phyloP scores from a whole-genome alignment of 2,797 vertebrate genomes.

The Ceryle rudis region DNA sequence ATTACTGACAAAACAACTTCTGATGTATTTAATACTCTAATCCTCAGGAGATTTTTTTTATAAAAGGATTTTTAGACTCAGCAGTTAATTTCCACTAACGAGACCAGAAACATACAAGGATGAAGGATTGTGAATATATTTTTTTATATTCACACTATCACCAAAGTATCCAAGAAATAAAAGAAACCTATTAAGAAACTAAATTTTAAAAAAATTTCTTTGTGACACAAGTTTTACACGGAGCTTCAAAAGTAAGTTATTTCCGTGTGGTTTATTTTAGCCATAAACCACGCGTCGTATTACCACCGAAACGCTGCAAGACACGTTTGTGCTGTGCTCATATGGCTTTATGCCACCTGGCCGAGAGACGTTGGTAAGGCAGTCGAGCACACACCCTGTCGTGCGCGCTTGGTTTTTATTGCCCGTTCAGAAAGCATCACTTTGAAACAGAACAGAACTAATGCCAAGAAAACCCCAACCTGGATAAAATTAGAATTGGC shows the following conservation, averaged over 20 bases:
- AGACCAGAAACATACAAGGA: background rate
- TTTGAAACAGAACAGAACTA: background rate
- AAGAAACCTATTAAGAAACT: background rate
- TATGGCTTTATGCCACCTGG: conserved; percentile 55
- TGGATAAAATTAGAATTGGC: background rate
- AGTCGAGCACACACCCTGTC: conserved; percentile 49
- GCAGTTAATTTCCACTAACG: background rate
- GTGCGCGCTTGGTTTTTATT: conserved; percentile 60
- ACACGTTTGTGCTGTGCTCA: background rate
- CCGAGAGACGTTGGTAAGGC: conserved; percentile 46
- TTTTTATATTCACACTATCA: background rate
- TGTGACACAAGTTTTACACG: background rate
- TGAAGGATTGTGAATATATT: too few relatives aligned
- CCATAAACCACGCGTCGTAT: conserved; percentile 7
- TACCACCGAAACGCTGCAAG: conserved; percentile 37
- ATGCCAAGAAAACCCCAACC: background rate
- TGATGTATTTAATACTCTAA: background rate
- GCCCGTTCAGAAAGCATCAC: background rate
- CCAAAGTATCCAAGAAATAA: background rate
- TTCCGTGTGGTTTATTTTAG: background rate
- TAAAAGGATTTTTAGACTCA: background rate
- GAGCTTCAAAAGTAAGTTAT: background rate
- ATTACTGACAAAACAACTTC: background rate
- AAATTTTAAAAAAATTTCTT: background rate
- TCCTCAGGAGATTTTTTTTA: background rate